Base-by-base conservation (phyloP, 2,113 vertebrate species). In the Conger conger region DNA sequence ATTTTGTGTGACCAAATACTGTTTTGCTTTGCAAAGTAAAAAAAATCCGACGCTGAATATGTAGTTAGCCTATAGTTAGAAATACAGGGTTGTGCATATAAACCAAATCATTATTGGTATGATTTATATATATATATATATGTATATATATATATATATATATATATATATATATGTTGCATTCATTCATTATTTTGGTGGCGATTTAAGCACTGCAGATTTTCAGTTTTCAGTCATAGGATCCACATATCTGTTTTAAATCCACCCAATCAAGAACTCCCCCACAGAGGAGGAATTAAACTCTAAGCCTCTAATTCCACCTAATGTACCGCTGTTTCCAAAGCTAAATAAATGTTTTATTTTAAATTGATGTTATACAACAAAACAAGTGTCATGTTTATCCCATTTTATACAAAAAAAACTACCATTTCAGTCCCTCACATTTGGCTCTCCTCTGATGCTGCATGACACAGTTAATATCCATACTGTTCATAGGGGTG, bases 201-300 rank as follows among this genome's bases (percentile, higher is more conserved):
- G 3, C 17, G 15, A n/a, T 30, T 15, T n/a, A 18, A 30, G n/a
- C 38, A 80, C 38, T 9, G 1, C 50, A 53, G 50, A 53, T n/a
- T n/a, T n/a, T 50, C 45, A 8, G 11, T 50, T 50, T 50, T 13
- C 45, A 50, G 45, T 50, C 45, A 53, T 80, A 45, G 42, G n/a
- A 81, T 30, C n/a, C 18, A 15, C 23, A 9, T 81, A 53, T 54
- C 13, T 35, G 45, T 81, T 81, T 35, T 53, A 57, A 81, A 81
- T 81, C n/a, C 50, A 54, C 11, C 80, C 80, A 57, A 81, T 54
- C 45, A 57, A 54, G 18, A 78, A 35, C 0, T 2, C 50, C 50
- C 33, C 80, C 42, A n/a, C 80, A 35, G 33, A 54, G 42, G 45
- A 54, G 80, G 80, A 33, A 81, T 81, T 81, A 81, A 81, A 30